A percentile compares a stretch with the other conserved stretches of the same genome.
phyloP scores from a whole-genome alignment of 2,113 vertebrate genomes.

The Vulpes vulpes region DNA sequence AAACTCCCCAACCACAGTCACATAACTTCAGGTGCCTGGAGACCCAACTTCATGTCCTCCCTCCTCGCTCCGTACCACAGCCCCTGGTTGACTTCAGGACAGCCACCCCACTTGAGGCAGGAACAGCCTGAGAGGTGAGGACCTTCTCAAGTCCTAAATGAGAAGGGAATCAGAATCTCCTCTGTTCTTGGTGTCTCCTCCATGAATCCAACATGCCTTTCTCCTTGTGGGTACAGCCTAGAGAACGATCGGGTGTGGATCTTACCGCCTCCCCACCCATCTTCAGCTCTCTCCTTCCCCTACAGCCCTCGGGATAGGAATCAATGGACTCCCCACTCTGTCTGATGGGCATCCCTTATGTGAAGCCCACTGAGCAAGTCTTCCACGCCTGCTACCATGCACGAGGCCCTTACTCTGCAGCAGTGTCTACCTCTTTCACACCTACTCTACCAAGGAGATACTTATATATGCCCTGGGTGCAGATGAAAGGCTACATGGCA shows the following conservation, averaged over 20 bases:
- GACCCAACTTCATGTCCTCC: neutral
- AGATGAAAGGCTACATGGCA: neutral
- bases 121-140: neutral
- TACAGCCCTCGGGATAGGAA: neutral
- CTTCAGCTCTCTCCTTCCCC: neutral
- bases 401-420: accelerated
- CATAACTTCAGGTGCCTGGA: neutral
- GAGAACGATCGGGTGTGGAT: neutral
- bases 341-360: neutral
- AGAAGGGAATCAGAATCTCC: neutral
- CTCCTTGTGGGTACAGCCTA: neutral
- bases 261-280: neutral
- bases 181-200: neutral
- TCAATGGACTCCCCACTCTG: neutral
- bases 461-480: neutral
- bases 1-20: neutral
- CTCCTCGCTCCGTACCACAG: neutral
- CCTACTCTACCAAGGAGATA: neutral
- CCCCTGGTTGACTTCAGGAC: accelerated
- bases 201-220: neutral
- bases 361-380: neutral
- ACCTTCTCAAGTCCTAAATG: neutral
- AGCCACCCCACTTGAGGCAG: neutral
- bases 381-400: neutral
- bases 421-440: neutral